Base-by-base conservation (phyloP, 2,113 vertebrate genomes). In the Heliornis fulica region DNA sequence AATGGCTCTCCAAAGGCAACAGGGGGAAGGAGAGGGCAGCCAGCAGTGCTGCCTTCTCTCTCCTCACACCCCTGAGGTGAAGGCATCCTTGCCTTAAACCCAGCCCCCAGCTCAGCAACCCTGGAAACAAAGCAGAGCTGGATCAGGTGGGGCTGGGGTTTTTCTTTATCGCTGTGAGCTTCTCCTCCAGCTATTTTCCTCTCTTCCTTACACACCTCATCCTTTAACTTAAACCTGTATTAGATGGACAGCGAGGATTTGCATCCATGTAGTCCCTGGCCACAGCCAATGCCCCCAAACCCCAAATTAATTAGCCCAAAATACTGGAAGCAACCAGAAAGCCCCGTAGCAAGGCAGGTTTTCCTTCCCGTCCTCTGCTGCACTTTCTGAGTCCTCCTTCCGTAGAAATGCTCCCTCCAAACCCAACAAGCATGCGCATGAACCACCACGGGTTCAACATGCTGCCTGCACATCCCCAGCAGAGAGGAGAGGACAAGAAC, bases 361-460 rank as follows among this genome's bases (percentile, higher is more conserved):
- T 65, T 29, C 28, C 50, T 66, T 86, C 40, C 64, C 29, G 51
- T 53, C 63, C 29, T 28, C 54, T 89, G 59, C 17, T 26, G 25
- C 0, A 7, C 57, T 9, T 74, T 48, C 64, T 32, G 26, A 71
- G 28, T 77, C 38, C 57, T 89, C 70, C 38, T 17, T 31, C 29
- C 11, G 32, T 0, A 40, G 59, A 92, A 93, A 59, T 8, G 13
- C 63, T 87, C 56, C 31, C 26, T 83, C 41, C 63, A n/a, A 77
- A 77, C 68, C n/a, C 16, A 51, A 14, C 4, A 5, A 72, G 32
- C 40, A 7, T 0, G 18, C 17, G 28, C 22, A 8, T 3, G 38
- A 53, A 41, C 56, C 4, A 0, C 34, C 5, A 0, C 0, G 5
- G 31, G 56, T 23, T 34, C 84, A 28, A 43, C 40, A 5, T 1